Percentiles rank a stretch among this genome's conserved stretches.
Conservation (phyloP, 2,797 vertebrate genomes). For the Petrocephalus sullivani region DNA sequence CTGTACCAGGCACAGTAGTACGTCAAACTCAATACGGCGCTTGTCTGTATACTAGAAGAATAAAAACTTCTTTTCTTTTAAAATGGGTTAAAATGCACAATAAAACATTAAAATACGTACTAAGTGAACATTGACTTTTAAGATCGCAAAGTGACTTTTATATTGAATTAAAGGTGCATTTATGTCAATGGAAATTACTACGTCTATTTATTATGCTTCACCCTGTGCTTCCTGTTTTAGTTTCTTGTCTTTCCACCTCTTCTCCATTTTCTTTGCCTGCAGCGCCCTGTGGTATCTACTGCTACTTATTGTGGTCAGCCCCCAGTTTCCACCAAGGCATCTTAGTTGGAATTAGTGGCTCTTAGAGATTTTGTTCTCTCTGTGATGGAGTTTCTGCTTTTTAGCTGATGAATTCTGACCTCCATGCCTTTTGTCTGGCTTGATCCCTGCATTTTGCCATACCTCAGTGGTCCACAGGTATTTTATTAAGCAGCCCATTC, state of each 20-base stretch:
- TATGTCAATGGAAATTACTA: too few relatives aligned
- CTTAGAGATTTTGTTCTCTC: neutral
- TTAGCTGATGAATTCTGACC: constrained; percentile 18
- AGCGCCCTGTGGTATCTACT: neutral
- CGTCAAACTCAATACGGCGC: too few relatives aligned
- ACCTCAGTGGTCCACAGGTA: neutral
- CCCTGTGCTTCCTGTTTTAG: neutral
- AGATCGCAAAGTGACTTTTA: too few relatives aligned
- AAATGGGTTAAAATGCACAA: too few relatives aligned
- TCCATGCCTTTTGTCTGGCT: constrained; percentile 10
- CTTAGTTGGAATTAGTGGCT: constrained; percentile 3
- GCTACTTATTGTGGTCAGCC: constrained; percentile 1
- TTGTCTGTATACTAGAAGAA: too few relatives aligned
- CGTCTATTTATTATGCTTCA: neutral
- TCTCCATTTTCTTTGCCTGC: neutral
- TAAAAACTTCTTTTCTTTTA: too few relatives aligned
- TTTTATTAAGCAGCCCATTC: neutral
- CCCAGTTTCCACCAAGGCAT: constrained; percentile 19
- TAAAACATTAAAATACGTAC: too few relatives aligned
- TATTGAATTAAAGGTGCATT: too few relatives aligned
- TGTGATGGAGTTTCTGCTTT: constrained; percentile 15
- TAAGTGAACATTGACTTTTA: too few relatives aligned
- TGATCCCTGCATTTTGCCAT: constrained; percentile 9
- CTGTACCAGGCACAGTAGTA: neutral
- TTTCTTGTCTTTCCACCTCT: neutral